Evolutionary conservation across 2,888 invertebrate genomes (phyloP).

Genomic region (Augiades crinisus): DNA sequence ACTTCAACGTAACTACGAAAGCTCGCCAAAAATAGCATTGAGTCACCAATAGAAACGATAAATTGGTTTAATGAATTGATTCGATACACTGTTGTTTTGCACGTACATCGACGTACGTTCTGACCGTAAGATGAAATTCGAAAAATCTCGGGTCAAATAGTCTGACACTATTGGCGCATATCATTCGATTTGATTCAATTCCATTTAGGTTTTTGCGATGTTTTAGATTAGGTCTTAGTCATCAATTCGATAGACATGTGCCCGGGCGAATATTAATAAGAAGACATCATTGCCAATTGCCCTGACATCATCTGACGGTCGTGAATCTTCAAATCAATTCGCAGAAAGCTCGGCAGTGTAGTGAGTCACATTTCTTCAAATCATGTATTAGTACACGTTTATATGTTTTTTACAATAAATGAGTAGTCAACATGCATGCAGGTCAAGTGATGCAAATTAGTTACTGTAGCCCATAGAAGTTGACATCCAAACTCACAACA

Average conservation of each 20-base stretch:
- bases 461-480: too few species aligned
- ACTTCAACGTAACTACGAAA: too few species aligned
- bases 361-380: too few species aligned
- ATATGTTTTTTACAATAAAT: too few species aligned
- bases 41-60: constrained; percentile 47
- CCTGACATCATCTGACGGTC: background rate
- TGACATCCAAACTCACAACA: too few species aligned
- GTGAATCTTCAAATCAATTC: background rate
- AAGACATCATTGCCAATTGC: constrained; percentile 5
- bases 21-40: constrained; percentile 41
- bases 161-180: constrained; percentile 41
- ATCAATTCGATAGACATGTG: background rate
- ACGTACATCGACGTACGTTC: too few species aligned
- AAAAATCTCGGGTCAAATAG: constrained; percentile 54
- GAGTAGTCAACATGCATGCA: too few species aligned
- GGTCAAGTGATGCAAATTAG: too few species aligned
- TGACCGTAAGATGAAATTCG: constrained; percentile 47
- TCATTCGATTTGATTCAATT: constrained; percentile 27
- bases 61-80: constrained; percentile 60
- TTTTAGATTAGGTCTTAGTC: background rate
- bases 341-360: background rate
- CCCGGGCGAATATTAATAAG: background rate
- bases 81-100: constrained; percentile 39
- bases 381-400: too few species aligned
- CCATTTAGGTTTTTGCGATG: constrained; percentile 13